Base-by-base conservation (phyloP, 2,797 vertebrate genomes). In the Chelmon rostratus region DNA sequence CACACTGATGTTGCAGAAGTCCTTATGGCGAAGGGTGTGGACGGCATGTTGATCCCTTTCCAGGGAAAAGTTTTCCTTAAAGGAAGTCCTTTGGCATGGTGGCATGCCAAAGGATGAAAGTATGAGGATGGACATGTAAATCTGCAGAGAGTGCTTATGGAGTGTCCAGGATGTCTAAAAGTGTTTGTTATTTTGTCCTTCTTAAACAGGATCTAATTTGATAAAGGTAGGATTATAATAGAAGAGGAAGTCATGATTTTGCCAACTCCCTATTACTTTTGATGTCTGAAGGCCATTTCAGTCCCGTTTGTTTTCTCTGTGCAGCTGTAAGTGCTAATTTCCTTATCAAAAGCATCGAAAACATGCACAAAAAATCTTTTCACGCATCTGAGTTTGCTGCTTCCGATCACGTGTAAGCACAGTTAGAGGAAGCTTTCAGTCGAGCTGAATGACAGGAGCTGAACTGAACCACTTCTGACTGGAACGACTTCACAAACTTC, bases 31-130 rank as follows among this genome's bases (percentile, higher is more conserved):
- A 61, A 83, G 84, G 83, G 85, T 91, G 89, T 91, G 86, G 88
- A 85, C 46, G 21, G 73, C 71, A 79, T 70, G 71, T 82, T 86
- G 82, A 85, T 88, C 64, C 53, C 63, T 75, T 90, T 90, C 79
- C 89, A 91, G 57, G 74, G 73, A 76, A 86, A 84, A 53, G 38
- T 68, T 88, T 92, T 87, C 89, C 83, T 21, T 70, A 82, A 79
- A 90, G 92, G 91, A 92, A 90, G 87, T 88, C 73, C 76, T 86
- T 71, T 89, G 69, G 86, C 76, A 64, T 64, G 67, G 62, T 78
- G 62, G 62, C 81, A 78, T 78, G 72, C 79, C 77, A 73, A 69
- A 84, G 75, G 73, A 88, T 85, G 64, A 74, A 81, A 86, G 82
- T 59, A 77, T 74, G 65, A 85, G 78, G 57, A 88, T 77, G 63